phyloP scores from a whole-genome alignment of 1,140 invertebrate genomes.

The Wasmannia auropunctata region DNA sequence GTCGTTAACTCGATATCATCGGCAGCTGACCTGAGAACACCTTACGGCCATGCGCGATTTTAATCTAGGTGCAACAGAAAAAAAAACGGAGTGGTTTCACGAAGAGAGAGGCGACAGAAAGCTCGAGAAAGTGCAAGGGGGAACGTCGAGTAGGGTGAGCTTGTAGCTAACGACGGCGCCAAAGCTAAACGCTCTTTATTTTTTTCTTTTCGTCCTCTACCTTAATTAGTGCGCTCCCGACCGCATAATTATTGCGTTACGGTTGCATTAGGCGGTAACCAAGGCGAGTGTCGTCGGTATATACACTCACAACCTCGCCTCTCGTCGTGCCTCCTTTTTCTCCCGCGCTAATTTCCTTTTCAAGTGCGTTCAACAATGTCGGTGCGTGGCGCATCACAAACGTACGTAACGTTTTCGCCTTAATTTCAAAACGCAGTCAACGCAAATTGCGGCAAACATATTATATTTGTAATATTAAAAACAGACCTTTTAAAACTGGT shows the following conservation, averaged over 20 bases:
- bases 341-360: constrained; percentile 1
- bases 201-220: constrained; percentile 1
- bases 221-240: constrained; percentile 42
- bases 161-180: neutral
- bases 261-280: constrained; percentile 40
- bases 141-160: neutral
- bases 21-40: neutral
- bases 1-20: constrained; percentile 34
- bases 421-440: constrained; percentile 9
- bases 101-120: neutral
- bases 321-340: constrained; percentile 1
- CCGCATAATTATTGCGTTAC: constrained; percentile 54
- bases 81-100: neutral
- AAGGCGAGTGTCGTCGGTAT: constrained; percentile 5
- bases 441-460: neutral
- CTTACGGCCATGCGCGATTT: constrained; percentile 14
- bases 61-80: constrained; percentile 12
- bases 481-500: neutral
- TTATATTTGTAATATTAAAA: constrained; percentile 23
- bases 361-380: neutral
- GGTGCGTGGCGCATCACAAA: neutral
- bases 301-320: neutral
- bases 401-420: constrained; percentile 22
- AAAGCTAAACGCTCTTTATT: constrained; percentile 41
- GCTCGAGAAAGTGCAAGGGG: neutral